Conservation (phyloP, 1,140 invertebrate genomes). For the Macrostomum lignano region DNA sequence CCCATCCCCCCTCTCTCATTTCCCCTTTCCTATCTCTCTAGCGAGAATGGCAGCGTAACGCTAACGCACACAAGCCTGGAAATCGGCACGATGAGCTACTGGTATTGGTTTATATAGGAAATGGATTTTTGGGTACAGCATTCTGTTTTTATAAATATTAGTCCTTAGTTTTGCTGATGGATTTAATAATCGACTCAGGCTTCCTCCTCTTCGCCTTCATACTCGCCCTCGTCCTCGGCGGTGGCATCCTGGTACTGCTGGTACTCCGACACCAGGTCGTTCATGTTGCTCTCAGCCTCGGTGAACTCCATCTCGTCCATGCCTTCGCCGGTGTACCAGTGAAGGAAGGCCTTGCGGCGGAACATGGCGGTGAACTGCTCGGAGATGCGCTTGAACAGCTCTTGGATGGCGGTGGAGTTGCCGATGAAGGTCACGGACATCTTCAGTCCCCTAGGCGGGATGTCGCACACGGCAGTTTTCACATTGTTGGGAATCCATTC, state of each 20-base stretch:
- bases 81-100: too few relatives aligned
- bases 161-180: too few relatives aligned
- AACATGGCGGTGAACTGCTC: constrained; percentile 43
- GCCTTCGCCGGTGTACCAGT: constrained; percentile 46
- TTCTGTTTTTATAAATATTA: too few relatives aligned
- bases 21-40: too few relatives aligned
- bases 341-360: constrained; percentile 41
- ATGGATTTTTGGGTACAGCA: too few relatives aligned
- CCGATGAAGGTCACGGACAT: constrained; percentile 33
- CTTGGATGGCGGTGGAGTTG: constrained; percentile 39
- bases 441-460: constrained; percentile 13
- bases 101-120: too few relatives aligned
- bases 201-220: too few relatives aligned
- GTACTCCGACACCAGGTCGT: constrained; percentile 37
- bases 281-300: constrained; percentile 35
- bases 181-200: too few relatives aligned
- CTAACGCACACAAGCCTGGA: too few relatives aligned
- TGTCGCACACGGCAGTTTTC: constrained; percentile 8
- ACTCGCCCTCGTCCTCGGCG: too few relatives aligned
- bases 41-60: too few relatives aligned
- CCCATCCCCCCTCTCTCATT: too few relatives aligned
- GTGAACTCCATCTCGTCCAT: constrained; percentile 47
- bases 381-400: constrained; percentile 41
- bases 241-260: constrained; percentile 54
- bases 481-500: constrained; percentile 24